These are phyloP conservation scores for Sylvia atricapilla DNA, from an alignment of 2,113 vertebrate genomes.

Conservation along the genomic window DNA sequence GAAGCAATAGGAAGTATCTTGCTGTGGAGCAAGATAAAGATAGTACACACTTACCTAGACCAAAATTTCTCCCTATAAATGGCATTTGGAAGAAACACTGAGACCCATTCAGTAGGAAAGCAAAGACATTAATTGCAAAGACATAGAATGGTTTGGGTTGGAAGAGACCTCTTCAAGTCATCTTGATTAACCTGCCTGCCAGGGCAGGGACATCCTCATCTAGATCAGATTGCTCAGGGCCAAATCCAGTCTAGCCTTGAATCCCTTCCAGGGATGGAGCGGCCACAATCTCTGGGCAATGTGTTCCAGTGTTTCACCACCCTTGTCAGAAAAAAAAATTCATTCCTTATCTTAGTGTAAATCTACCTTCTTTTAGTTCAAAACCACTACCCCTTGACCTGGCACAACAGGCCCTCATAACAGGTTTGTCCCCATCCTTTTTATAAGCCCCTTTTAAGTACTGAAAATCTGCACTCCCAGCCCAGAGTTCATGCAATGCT, in stretches of 20 bases:
- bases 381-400: not conserved
- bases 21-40: not conserved
- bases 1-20: not conserved
- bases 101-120: not conserved
- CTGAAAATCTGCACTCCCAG: not conserved
- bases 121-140: not conserved
- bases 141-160: not conserved
- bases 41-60: not conserved
- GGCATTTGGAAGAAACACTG: not conserved
- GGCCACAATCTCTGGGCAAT: not conserved
- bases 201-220: not conserved
- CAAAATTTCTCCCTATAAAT: not conserved
- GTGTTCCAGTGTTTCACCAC: not conserved
- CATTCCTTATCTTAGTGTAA: not conserved
- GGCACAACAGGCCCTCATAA: not conserved
- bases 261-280: not conserved
- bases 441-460: not conserved
- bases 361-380: not conserved
- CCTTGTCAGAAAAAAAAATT: not conserved
- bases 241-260: not conserved
- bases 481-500: not conserved
- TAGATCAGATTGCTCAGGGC: not conserved
- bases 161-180: not conserved
- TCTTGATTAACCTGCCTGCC: rapidly evolving
- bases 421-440: not conserved